Percentiles rank a stretch among this genome's conserved stretches.
phyloP scores from a whole-genome alignment of 2,797 vertebrate species.

The Acomys russatus region DNA sequence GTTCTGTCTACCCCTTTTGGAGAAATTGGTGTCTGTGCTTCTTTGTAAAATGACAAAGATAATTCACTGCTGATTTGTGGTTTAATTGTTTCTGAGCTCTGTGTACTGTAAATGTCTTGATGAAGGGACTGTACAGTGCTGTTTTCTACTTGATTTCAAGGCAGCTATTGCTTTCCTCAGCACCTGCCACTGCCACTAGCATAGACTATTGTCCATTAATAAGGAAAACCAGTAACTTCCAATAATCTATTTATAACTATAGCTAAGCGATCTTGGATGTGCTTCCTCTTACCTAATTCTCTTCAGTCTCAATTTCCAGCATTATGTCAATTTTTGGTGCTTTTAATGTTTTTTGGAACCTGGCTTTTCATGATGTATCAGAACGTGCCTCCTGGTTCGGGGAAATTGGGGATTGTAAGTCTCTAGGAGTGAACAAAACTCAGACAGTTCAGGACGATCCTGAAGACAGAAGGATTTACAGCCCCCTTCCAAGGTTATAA shows the following conservation, averaged over 20 bases:
- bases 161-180: background rate
- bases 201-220: background rate
- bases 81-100: background rate
- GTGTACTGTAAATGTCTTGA: background rate
- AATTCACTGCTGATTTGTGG: background rate
- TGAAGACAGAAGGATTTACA: background rate
- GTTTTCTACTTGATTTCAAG: background rate
- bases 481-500: background rate
- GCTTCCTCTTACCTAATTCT: background rate
- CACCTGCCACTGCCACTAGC: background rate
- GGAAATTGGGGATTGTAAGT: background rate
- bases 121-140: background rate
- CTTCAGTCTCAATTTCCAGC: background rate
- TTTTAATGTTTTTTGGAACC: background rate
- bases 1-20: background rate
- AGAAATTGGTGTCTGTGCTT: conserved; percentile 36
- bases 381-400: background rate
- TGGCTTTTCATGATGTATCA: background rate
- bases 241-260: background rate
- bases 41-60: background rate
- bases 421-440: background rate
- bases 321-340: background rate
- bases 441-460: too few relatives aligned
- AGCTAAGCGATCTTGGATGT: background rate
- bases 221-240: background rate